Percentiles rank a stretch among this genome's conserved stretches.
phyloP scores from a whole-genome alignment of 2,888 invertebrate species.

The Glaucopsyche alexis region DNA sequence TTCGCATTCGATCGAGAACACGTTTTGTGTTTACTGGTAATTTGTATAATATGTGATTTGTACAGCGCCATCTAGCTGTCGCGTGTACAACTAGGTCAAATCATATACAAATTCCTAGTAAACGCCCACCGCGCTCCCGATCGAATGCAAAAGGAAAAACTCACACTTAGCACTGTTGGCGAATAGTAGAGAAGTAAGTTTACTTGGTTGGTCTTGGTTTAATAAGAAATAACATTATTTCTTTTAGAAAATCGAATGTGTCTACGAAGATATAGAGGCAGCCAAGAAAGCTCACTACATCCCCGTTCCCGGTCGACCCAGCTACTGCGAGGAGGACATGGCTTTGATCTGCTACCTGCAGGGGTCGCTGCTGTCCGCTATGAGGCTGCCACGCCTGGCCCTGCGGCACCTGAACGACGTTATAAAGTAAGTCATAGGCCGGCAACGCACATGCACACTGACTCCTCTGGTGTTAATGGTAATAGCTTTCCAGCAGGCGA shows the following conservation, averaged over 20 bases:
- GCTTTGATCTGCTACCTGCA: constrained; percentile 88
- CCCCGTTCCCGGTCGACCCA: constrained; percentile 47
- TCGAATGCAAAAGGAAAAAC: no score
- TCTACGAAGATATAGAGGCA: constrained; percentile 43
- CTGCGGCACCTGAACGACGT: constrained; percentile 80
- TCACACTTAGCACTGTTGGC: no score
- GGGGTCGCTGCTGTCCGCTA: constrained; percentile 89
- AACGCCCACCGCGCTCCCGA: no score
- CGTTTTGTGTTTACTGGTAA: no score
- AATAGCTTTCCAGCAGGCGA: no score
- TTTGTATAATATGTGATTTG: no score
- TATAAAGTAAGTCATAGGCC: constrained; percentile 44
- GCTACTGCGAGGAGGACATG: constrained; percentile 84
- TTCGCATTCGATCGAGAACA: no score
- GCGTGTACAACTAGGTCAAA: no score
- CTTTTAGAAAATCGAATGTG: constrained; percentile 51
- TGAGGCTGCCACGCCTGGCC: constrained; percentile 88
- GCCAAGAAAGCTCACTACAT: constrained; percentile 7
- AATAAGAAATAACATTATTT: not conserved
- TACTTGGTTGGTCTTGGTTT: no score
- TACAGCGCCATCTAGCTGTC: no score
- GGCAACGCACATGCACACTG: not conserved
- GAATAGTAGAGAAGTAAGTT: no score
- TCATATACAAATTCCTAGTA: no score
- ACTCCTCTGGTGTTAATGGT: not conserved